Evolutionary conservation across 2,888 invertebrate genomes (phyloP).

Genomic region (Tachina grossa): DNA sequence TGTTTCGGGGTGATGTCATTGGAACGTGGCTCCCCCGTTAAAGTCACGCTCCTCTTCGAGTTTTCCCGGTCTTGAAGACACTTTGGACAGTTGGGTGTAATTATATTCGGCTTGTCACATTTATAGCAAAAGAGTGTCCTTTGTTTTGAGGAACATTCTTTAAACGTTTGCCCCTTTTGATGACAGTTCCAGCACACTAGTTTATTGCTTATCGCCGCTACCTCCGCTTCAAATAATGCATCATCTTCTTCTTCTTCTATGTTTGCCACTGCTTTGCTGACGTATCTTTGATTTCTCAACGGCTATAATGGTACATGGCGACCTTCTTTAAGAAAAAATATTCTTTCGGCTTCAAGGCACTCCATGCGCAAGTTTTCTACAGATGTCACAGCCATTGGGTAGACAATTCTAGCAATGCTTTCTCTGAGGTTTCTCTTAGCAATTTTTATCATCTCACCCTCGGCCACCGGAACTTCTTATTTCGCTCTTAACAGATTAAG

Average conservation of each 20-base stretch:
- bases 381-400: not conserved
- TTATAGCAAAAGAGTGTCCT: conserved; percentile 21
- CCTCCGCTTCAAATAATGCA: not conserved
- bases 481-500: not conserved
- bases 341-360: not conserved
- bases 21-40: not conserved
- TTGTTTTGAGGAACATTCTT: not conserved
- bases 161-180: not conserved
- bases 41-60: not conserved
- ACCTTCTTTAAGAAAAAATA: not conserved
- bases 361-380: not conserved
- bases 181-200: conserved; percentile 30
- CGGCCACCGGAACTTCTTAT: not conserved
- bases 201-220: not conserved
- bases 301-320: not conserved
- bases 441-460: not conserved
- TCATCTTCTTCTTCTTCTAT: not conserved
- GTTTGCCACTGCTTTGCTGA: not conserved
- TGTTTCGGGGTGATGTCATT: not conserved
- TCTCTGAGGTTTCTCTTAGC: not conserved
- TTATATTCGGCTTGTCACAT: conserved; percentile 11
- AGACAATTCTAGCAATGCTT: not conserved
- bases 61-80: conserved; percentile 3
- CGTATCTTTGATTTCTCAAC: not conserved
- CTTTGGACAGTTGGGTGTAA: conserved; percentile 7